phyloP scores from a whole-genome alignment of 2,113 vertebrate genomes.

The Camelus dromedarius region DNA sequence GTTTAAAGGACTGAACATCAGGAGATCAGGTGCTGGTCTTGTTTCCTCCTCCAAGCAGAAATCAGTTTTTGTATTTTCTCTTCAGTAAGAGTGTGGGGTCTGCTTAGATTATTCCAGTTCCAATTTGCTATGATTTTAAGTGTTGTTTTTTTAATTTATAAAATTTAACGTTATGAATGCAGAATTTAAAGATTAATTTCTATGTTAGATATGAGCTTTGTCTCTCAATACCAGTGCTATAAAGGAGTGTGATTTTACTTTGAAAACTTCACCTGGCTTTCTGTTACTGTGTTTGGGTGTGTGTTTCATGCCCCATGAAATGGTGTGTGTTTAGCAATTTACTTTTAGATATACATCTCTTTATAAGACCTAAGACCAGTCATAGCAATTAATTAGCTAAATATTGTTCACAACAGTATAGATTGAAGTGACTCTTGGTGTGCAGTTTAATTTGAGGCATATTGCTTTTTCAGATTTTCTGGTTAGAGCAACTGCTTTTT shows the following conservation, averaged over 20 bases:
- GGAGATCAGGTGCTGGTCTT: neutral
- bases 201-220: neutral
- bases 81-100: neutral
- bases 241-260: neutral
- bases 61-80: neutral
- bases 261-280: constrained; percentile 45
- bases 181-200: neutral
- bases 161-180: neutral
- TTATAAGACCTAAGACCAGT: neutral
- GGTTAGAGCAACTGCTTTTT: constrained; percentile 33
- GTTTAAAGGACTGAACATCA: neutral
- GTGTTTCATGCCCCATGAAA: neutral
- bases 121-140: neutral
- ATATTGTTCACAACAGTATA: neutral
- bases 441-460: constrained; percentile 1
- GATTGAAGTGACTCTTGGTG: neutral
- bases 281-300: neutral
- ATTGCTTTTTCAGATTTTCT: constrained; percentile 72
- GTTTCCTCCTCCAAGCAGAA: neutral
- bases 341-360: neutral
- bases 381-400: constrained; percentile 65
- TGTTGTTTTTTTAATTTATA: neutral
- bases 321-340: constrained; percentile 18
- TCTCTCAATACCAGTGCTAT: neutral
- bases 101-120: neutral